Evolutionary conservation across 2,888 invertebrate species (phyloP).

Genomic region (Thymelicus acteon): DNA sequence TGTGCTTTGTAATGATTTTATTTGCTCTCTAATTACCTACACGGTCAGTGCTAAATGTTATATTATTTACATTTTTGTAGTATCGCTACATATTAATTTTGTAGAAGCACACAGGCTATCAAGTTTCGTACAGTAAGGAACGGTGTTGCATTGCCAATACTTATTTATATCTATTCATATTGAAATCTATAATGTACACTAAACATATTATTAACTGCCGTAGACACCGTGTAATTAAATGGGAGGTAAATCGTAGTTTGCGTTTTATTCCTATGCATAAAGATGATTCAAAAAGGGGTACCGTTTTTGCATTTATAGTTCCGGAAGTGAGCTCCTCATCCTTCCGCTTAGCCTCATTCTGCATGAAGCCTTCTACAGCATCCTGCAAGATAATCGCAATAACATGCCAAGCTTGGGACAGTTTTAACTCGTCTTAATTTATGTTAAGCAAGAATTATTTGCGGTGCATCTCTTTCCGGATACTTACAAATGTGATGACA

Average conservation of each 20-base stretch:
- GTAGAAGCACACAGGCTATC: not conserved
- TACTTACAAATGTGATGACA: conserved; percentile 25
- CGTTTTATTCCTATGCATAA: conserved; percentile 25
- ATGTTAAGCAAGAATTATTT: conserved; percentile 25
- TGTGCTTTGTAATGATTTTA: not conserved
- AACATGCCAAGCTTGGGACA: conserved; percentile 70
- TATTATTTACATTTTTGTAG: not conserved
- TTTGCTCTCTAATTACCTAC: no score
- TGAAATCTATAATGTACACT: conserved; percentile 4
- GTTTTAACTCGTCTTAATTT: conserved; percentile 26
- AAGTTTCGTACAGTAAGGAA: not conserved
- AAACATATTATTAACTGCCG: conserved; percentile 13
- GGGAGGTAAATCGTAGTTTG: conserved; percentile 1
- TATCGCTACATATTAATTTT: not conserved
- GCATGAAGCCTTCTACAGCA: conserved; percentile 67
- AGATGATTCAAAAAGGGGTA: conserved; percentile 49
- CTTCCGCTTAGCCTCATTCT: conserved; percentile 69
- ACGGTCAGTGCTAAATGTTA: not conserved
- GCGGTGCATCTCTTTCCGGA: conserved; percentile 2
- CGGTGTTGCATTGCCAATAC: not conserved
- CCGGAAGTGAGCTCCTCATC: conserved; percentile 62
- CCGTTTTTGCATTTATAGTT: conserved; percentile 62
- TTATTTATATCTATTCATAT: not conserved
- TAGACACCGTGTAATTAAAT: conserved; percentile 14
- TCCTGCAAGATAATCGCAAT: conserved; percentile 74